Conservation (phyloP, 2,888 invertebrate genomes). For the Zaprionus lineosus region DNA sequence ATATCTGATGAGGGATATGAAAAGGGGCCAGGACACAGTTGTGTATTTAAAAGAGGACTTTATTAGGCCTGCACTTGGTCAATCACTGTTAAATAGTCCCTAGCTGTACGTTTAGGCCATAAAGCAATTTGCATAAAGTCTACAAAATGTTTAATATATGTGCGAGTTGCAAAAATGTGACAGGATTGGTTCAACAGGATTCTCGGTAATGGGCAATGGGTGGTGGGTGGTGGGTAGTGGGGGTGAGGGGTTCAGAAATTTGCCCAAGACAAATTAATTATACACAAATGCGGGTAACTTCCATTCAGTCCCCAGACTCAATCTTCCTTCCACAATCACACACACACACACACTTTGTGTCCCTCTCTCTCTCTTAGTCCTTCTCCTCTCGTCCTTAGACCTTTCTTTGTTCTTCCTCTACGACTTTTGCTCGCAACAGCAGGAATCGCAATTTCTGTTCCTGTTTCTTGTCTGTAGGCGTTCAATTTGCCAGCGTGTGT, state of each 20-base stretch:
- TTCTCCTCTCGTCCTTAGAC: no score
- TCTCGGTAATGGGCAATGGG: neutral
- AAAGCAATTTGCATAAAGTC: conserved; percentile 72
- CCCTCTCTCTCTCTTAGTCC: neutral
- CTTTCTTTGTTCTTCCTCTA: no score
- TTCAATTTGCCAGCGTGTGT: conserved; percentile 15
- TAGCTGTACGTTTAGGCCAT: no score
- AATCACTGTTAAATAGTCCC: no score
- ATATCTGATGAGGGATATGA: neutral
- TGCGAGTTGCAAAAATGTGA: no score
- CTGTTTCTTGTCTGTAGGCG: conserved; percentile 32
- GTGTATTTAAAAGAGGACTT: conserved; percentile 6
- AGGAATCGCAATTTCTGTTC: conserved; percentile 49
- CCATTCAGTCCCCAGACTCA: conserved; percentile 9
- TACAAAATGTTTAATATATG: conserved; percentile 60
- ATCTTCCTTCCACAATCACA: neutral
- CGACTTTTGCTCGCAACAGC: conserved; percentile 40
- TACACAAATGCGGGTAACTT: conserved; percentile 52
- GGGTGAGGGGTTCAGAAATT: neutral
- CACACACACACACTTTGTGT: neutral
- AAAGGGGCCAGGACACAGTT: neutral
- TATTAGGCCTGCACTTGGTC: conserved; percentile 14
- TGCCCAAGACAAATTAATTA: conserved; percentile 66
- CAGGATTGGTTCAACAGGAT: no score
- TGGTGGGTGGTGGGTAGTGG: neutral